Evolutionary conservation across 2,797 vertebrate genomes (phyloP), one percentile per base, ranked within the genome.

Genomic region (Tenualosa ilisha): DNA sequence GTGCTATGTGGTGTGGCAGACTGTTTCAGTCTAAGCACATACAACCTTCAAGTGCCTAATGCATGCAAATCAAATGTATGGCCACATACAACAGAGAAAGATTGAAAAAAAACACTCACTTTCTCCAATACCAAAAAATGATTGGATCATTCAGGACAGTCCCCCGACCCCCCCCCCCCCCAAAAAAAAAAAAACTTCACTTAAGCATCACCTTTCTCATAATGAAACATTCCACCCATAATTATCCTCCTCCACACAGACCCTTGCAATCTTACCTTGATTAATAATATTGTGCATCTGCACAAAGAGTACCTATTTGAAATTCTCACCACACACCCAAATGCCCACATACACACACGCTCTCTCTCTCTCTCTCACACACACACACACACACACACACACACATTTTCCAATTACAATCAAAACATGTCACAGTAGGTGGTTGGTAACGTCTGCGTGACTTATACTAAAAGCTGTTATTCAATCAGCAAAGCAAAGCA

Each of bases 371-470:
- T 11, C 63, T 26, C 68, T 17, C 31, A 20, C 72, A 46, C 68
- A 20, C 40, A 22, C 72, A 13, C 22, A n/a, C 63, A 65, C 68
- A 40, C 12, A 40, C 72, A 79, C 68, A 20, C 72, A 46, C 72
- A 79, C 72, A 22, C 72, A 37, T 43, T 79, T 79, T 84, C 84
- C 72, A 54, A 82, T 61, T 84, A 81, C 75, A 51, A 89, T 84
- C 61, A 37, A 81, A 87, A 89, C 85, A 68, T 86, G 79, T 20
- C 53, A 53, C 63, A 83, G 86, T 79, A 85, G 85, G 86, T 85
- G 85, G 83, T 68, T 54, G 50, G 54, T 86, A 86, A 87, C 83
- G 81, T 63, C 43, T 89, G 31, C 85, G 81, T 72, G 24, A 75
- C 82, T 84, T 83, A 81, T 83, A 56, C 40, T 43, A 37, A 81